Conservation (phyloP, 2,113 vertebrate genomes). For the Struthidea cinerea region DNA sequence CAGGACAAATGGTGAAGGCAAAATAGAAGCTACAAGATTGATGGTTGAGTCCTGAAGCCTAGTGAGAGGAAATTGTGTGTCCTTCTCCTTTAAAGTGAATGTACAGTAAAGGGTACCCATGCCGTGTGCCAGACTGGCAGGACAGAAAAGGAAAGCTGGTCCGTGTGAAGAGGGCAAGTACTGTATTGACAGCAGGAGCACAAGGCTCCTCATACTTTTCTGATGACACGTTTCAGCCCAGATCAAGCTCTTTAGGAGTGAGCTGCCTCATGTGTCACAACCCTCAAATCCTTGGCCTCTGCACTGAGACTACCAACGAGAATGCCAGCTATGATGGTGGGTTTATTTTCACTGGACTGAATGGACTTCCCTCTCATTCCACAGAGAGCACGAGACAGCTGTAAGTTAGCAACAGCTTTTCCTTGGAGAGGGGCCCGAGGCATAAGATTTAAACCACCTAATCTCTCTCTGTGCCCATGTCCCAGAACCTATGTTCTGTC, state of each 20-base stretch:
- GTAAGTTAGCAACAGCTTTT: slow-evolving; percentile 62
- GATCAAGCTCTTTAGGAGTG: slow-evolving; percentile 56
- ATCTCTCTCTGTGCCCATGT: background rate
- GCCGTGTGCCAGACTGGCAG: background rate
- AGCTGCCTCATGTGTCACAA: slow-evolving; percentile 61
- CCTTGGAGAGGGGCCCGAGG: slow-evolving; percentile 59
- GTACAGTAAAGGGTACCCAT: slow-evolving; percentile 43
- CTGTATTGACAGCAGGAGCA: slow-evolving; percentile 37
- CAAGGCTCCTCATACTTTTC: slow-evolving; percentile 64
- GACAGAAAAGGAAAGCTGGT: slow-evolving; percentile 42
- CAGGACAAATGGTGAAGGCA: background rate
- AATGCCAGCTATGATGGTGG: slow-evolving; percentile 62
- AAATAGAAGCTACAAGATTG: background rate
- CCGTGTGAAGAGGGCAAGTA: slow-evolving; percentile 36
- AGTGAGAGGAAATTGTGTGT: background rate
- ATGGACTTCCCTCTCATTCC: slow-evolving; percentile 65
- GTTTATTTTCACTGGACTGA: slow-evolving; percentile 68
- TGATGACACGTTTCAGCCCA: slow-evolving; percentile 56
- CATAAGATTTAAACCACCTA: slow-evolving; percentile 55
- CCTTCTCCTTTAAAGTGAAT: slow-evolving; percentile 40
- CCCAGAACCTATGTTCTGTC: background rate
- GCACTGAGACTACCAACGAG: slow-evolving; percentile 53
- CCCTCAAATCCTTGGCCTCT: slow-evolving; percentile 63
- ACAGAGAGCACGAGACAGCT: slow-evolving; percentile 65
- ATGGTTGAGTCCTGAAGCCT: background rate